Conservation (phyloP, 2,113 vertebrate species). For the Aleadryas rufinucha region DNA sequence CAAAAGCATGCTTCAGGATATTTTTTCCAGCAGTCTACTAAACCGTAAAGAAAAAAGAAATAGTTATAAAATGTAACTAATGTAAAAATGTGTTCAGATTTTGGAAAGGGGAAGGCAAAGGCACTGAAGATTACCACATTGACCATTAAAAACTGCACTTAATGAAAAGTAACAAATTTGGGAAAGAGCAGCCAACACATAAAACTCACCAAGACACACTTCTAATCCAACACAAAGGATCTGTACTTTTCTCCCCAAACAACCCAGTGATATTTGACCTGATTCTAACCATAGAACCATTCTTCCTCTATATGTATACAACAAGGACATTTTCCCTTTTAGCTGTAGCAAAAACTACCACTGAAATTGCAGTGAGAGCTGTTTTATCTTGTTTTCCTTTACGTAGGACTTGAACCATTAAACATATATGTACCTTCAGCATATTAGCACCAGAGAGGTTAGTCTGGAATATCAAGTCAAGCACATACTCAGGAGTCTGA, state of each 20-base stretch:
- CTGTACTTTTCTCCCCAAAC: neutral
- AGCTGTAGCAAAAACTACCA: neutral
- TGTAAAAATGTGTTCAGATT: neutral
- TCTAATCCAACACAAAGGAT: neutral
- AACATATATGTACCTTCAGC: neutral
- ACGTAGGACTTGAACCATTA: neutral
- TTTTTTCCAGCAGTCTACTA: neutral
- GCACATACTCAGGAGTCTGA: neutral
- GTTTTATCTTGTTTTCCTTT: neutral
- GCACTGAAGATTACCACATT: neutral
- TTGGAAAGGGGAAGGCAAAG: neutral
- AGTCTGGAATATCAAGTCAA: neutral
- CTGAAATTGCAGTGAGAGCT: neutral
- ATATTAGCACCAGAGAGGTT: neutral
- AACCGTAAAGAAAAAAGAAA: neutral
- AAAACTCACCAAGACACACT: neutral
- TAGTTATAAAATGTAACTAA: neutral
- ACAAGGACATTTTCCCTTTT: neutral
- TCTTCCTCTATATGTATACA: neutral
- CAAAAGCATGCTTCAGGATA: neutral
- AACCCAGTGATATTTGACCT: neutral
- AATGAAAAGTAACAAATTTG: neutral
- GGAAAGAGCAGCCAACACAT: neutral
- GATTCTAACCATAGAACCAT: neutral
- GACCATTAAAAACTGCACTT: neutral